phyloP scores from a whole-genome alignment of 2,888 invertebrate genomes.

The Lasius platythorax region DNA sequence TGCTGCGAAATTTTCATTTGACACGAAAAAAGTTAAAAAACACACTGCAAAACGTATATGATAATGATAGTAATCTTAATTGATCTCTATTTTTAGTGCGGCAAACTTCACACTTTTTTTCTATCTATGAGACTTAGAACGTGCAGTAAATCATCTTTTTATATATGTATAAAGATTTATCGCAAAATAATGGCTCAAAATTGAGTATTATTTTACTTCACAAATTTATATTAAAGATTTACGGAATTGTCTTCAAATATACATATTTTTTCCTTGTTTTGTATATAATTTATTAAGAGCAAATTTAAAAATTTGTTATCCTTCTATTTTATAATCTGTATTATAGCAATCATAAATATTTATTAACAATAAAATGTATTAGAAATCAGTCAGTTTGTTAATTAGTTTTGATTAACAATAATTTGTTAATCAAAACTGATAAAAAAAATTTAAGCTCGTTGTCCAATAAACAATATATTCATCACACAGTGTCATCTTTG shows the following conservation, averaged over 20 bases:
- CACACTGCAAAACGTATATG: neutral
- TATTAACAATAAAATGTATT: neutral
- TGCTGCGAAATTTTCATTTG: constrained; percentile 47
- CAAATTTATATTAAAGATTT: neutral
- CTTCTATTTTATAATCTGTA: neutral
- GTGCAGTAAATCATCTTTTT: neutral
- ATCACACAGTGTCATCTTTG: constrained; percentile 15
- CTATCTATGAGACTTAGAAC: constrained; percentile 18
- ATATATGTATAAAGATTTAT: neutral
- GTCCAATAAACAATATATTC: neutral
- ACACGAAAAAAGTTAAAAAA: neutral
- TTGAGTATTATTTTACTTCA: neutral
- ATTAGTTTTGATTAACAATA: neutral
- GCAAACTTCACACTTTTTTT: constrained; percentile 40
- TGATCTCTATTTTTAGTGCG: constrained; percentile 29
- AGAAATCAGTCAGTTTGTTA: neutral
- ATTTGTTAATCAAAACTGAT: neutral
- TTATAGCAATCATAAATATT: constrained; percentile 1
- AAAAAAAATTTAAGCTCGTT: neutral
- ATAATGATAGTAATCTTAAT: constrained; percentile 41
- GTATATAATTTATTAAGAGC: neutral
- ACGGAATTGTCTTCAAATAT: neutral
- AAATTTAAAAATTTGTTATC: neutral
- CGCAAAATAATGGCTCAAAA: neutral
- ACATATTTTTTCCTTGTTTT: neutral